Evolutionary conservation across 2,888 invertebrate genomes (phyloP), one percentile per base, ranked within the genome.

Genomic region (Netelia inedita): DNA sequence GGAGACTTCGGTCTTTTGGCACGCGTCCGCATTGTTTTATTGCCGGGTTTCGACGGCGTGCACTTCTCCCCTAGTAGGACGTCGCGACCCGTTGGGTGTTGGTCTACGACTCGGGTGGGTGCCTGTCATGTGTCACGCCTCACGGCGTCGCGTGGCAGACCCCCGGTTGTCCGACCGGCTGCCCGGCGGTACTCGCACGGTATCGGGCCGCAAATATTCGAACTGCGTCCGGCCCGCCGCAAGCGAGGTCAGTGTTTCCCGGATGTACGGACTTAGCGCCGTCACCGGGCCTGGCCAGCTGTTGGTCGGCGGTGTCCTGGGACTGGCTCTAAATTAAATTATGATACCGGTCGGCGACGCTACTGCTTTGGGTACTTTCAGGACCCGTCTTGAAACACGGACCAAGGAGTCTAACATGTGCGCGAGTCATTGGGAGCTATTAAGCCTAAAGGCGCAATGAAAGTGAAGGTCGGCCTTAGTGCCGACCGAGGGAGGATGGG

Each of bases 371-470:
- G 92, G 90, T 90, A 89, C 90, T 90, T 88, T 90, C 89, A 90
- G 95, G 96, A 95, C 96, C 96, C 96, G 96, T 96, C 96, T 96
- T 96, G 96, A 96, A 96, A 96, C 96, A 96, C 96, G 95, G 96
- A 96, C 96, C 95, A 96, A 96, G 96, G 95, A 96, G 96, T 96
- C 95, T 95, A 96, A 94, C 95, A 95, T 95, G 95, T 95, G 94
- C 95, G 96, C 96, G 94, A 96, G 96, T 96, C 95, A n/a, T n/a
- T n/a, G n/a, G n/a, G n/a, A n/a, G n/a, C n/a, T n/a, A n/a, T n/a
- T n/a, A n/a, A 95, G 95, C 95, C 95, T 94, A 95, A 94, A 95
- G 95, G 96, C 96, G 95, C 88, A 96, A 95, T 95, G 95, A 96
- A 96, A 95, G 95, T 95, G 94, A 96, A 95, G 94, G 93, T 89